These are phyloP conservation scores for Sycophaga agraensis DNA, from an alignment of 1,140 invertebrate species.

Conservation along the genomic window DNA sequence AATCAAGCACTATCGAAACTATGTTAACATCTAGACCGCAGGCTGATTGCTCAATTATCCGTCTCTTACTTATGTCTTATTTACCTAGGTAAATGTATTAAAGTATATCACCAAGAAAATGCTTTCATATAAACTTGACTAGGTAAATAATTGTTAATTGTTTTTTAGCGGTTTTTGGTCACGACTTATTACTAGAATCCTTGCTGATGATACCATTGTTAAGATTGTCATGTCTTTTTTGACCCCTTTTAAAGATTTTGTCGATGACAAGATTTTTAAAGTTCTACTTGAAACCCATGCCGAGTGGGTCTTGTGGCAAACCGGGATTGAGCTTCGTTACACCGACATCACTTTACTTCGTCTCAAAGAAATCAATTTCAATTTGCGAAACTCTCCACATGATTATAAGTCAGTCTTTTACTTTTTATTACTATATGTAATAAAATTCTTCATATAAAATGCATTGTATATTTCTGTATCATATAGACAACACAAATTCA, in stretches of 20 bases:
- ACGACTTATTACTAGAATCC: conserved; percentile 84
- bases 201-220: conserved; percentile 86
- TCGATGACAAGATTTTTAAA: conserved; percentile 66
- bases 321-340: conserved; percentile 85
- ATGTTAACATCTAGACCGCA: conserved; percentile 56
- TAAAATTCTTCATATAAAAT: not conserved
- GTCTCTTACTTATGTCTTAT: conserved; percentile 89
- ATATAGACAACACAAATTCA: conserved; percentile 62
- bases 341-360: conserved; percentile 78
- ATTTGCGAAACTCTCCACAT: conserved; percentile 60
- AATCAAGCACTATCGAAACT: conserved; percentile 37
- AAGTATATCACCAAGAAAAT: too few species aligned
- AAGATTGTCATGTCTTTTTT: conserved; percentile 70
- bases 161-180: conserved; percentile 88
- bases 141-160: too few species aligned
- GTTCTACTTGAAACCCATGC: conserved; percentile 70
- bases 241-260: conserved; percentile 52
- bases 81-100: conserved; percentile 70
- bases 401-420: conserved; percentile 37
- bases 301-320: conserved; percentile 95
- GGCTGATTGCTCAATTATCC: conserved; percentile 62
- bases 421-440: not conserved
- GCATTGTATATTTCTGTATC: not conserved
- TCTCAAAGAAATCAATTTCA: conserved; percentile 78
- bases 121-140: too few species aligned